These are phyloP conservation scores for Phenganax stokvisi DNA, from an alignment of 92 coral and sea anemone genomes.

Conservation along the genomic window DNA sequence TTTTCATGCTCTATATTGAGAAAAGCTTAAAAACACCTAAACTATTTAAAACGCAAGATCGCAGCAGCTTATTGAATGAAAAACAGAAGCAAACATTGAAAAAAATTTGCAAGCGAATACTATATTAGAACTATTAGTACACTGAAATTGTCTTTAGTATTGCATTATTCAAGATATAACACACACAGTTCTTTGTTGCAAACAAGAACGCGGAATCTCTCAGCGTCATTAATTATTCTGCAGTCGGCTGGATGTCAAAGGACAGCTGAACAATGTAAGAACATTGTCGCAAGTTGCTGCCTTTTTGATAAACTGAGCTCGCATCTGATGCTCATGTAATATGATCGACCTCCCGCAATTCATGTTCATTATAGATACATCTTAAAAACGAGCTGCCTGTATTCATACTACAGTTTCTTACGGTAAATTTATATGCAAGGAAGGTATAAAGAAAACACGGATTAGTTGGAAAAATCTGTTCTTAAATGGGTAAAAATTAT, in stretches of 20 bases:
- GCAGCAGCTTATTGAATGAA: too few relatives aligned
- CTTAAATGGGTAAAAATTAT: too few relatives aligned
- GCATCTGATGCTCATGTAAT: background rate
- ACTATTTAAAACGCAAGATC: too few relatives aligned
- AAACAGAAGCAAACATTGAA: too few relatives aligned
- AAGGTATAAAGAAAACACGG: background rate
- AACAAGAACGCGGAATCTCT: background rate
- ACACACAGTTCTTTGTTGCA: background rate
- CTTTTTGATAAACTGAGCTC: slow-evolving; percentile 5
- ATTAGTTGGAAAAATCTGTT: too few relatives aligned
- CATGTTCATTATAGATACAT: background rate
- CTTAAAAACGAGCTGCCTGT: background rate
- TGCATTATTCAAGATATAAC: too few relatives aligned
- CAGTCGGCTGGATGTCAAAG: slow-evolving; percentile 15
- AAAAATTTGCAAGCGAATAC: too few relatives aligned
- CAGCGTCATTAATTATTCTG: slow-evolving; percentile 11
- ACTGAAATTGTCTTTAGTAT: too few relatives aligned
- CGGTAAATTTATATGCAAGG: background rate
- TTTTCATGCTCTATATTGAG: too few relatives aligned
- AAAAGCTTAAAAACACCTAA: too few relatives aligned
- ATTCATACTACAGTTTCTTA: background rate
- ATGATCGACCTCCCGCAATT: background rate
- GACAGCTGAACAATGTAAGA: background rate
- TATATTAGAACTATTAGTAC: too few relatives aligned
- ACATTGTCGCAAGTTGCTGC: slow-evolving; percentile 3